phyloP scores from a whole-genome alignment of 2,113 vertebrate species.

The Jacana jacana region DNA sequence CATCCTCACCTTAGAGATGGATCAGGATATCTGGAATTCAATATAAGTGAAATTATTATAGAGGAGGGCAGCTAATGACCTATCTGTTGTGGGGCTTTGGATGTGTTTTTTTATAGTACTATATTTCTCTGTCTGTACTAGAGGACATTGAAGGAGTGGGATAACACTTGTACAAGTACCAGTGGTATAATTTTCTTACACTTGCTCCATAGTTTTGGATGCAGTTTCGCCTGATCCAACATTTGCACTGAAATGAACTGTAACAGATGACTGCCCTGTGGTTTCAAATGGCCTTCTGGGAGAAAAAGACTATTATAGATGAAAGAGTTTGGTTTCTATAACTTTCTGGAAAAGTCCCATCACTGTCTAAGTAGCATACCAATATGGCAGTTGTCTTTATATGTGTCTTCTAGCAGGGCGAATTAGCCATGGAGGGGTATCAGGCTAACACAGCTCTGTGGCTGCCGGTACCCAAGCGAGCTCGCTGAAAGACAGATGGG shows the following conservation, averaged over 20 bases:
- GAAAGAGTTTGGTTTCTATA: neutral
- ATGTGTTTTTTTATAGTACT: neutral
- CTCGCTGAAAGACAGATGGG: neutral
- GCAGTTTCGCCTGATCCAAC: neutral
- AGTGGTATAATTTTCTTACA: neutral
- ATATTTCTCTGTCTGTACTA: neutral
- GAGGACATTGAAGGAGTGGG: neutral
- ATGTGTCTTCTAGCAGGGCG: neutral
- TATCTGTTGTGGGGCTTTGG: neutral
- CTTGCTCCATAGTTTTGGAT: neutral
- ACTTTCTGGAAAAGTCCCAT: neutral
- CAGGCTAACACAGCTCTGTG: neutral
- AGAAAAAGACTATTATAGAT: neutral
- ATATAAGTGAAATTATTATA: slow-evolving; percentile 11
- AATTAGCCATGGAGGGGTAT: neutral
- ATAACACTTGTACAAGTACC: neutral
- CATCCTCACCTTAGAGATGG: slow-evolving; percentile 30
- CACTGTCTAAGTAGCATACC: neutral
- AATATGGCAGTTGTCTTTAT: accelerated
- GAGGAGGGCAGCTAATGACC: slow-evolving; percentile 41
- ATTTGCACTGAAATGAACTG: slow-evolving; percentile 32
- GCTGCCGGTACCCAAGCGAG: neutral
- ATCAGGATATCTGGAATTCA: slow-evolving; percentile 41
- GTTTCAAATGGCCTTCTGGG: slow-evolving; percentile 12
- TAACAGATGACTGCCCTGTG: neutral